Evolutionary conservation across 2,113 vertebrate species (phyloP).

Genomic region (Caracal caracal): DNA sequence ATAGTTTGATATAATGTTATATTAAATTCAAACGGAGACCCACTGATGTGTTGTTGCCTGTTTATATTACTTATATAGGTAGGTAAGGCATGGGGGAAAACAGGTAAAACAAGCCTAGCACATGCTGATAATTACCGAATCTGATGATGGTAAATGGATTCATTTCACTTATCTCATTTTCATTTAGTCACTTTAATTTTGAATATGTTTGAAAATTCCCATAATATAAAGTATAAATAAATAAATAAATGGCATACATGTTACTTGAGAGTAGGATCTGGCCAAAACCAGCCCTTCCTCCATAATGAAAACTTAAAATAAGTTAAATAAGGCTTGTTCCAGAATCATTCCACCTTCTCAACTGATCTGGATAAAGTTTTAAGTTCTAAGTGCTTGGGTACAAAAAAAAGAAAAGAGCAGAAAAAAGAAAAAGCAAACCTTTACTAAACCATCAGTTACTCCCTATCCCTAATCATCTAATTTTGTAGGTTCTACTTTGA

Average conservation of each 20-base stretch:
- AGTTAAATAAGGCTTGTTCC: neutral
- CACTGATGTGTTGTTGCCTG: neutral
- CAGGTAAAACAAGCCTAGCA: conserved; percentile 22
- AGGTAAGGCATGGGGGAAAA: neutral
- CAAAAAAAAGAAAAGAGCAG: neutral
- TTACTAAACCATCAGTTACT: neutral
- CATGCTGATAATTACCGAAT: neutral
- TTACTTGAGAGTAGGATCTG: neutral
- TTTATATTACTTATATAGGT: neutral
- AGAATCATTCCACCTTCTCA: neutral
- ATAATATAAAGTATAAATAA: conserved; percentile 10
- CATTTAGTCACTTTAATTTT: neutral
- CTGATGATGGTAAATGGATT: neutral
- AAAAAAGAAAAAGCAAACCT: neutral
- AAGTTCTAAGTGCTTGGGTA: neutral
- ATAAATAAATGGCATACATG: neutral
- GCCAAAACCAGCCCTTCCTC: neutral
- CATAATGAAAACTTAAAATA: neutral
- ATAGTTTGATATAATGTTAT: neutral
- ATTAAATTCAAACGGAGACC: neutral
- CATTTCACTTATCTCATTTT: neutral
- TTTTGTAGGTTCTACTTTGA: neutral
- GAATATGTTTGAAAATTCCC: neutral
- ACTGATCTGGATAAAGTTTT: neutral
- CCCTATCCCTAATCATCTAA: neutral